Percentiles rank a stretch among this genome's conserved stretches.
These are phyloP conservation scores for Erethizon dorsatum DNA, from an alignment of 2,797 vertebrate species.

Conservation along the genomic window DNA sequence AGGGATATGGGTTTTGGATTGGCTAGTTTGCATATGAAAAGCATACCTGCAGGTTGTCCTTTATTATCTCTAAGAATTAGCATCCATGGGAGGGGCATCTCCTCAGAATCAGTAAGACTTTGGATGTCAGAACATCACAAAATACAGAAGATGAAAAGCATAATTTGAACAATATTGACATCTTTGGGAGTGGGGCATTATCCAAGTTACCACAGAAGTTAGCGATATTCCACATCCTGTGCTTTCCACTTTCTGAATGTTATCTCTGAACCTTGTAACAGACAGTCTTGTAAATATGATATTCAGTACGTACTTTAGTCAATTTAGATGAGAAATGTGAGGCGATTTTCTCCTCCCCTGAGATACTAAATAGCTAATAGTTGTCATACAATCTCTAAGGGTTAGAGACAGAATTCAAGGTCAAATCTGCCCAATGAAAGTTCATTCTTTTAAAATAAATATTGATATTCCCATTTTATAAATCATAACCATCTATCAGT, in stretches of 20 bases:
- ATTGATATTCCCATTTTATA: background rate
- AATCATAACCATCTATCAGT: background rate
- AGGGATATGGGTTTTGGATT: background rate
- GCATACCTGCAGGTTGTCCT: background rate
- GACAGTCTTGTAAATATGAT: background rate
- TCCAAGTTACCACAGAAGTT: background rate
- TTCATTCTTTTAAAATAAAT: background rate
- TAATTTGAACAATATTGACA: background rate
- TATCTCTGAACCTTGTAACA: background rate
- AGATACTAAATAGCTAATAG: background rate
- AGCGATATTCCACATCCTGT: background rate
- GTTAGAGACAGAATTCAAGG: background rate
- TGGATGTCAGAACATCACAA: background rate
- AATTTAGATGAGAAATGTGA: slow-evolving; percentile 7
- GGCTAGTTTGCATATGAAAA: background rate
- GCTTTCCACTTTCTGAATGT: background rate
- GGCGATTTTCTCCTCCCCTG: background rate
- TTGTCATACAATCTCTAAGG: background rate
- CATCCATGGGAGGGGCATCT: background rate
- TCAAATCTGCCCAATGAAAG: background rate
- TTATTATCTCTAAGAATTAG: background rate
- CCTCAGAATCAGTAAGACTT: background rate
- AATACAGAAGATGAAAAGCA: background rate
- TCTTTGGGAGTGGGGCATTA: background rate
- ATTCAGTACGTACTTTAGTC: background rate